phyloP scores from a whole-genome alignment of 2,113 vertebrate genomes.

The Bungarus multicinctus region DNA sequence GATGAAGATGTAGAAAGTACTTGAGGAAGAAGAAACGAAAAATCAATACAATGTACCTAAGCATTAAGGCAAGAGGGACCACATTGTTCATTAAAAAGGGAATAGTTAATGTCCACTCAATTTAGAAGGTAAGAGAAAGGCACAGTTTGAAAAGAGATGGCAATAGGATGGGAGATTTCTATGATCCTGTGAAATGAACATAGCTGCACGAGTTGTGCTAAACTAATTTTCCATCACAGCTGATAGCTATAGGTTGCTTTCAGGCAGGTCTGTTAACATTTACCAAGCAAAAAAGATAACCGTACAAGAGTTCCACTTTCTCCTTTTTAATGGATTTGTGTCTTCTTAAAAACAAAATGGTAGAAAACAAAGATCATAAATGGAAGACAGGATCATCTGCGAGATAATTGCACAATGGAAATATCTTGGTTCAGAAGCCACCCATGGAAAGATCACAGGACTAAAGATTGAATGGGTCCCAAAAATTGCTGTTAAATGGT shows the following conservation, averaged over 20 bases:
- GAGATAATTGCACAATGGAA: not conserved
- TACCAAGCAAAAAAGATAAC: not conserved
- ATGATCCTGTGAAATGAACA: not conserved
- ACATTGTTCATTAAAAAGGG: not conserved
- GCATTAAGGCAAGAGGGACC: not conserved
- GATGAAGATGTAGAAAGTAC: constrained; percentile 6
- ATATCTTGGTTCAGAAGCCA: not conserved
- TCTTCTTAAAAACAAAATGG: not conserved
- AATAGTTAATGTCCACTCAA: not conserved
- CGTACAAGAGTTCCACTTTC: not conserved
- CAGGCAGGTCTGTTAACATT: not conserved
- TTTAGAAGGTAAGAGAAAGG: not conserved
- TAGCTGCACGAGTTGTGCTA: not conserved
- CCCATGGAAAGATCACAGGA: not conserved
- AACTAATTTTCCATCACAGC: not conserved
- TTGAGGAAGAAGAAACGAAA: not conserved
- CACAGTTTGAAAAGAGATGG: not conserved
- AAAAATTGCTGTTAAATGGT: not conserved
- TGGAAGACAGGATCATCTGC: not conserved
- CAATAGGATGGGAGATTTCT: too few species aligned
- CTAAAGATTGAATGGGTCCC: not conserved
- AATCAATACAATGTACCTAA: fast-evolving
- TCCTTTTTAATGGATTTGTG: not conserved
- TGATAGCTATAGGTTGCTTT: not conserved
- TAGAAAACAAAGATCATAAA: not conserved